phyloP scores from a whole-genome alignment of 2,888 invertebrate species.

The Drosophila gaucha region DNA sequence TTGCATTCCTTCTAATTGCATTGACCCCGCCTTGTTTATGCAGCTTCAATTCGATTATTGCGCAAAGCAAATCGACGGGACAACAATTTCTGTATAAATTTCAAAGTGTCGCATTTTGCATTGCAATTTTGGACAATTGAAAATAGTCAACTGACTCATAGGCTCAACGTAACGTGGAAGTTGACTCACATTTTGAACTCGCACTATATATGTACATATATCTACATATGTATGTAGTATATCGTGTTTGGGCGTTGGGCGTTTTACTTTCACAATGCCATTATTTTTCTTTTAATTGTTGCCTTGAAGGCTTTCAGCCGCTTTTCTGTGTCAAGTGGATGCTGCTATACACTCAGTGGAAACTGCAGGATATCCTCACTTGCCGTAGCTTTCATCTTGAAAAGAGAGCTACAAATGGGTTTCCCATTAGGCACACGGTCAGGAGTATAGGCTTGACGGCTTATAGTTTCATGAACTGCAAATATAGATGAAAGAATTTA shows the following conservation, averaged over 20 bases:
- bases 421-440: conserved; percentile 46
- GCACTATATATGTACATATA: not conserved
- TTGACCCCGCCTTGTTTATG: conserved; percentile 44
- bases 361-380: conserved; percentile 54
- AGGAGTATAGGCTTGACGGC: not conserved
- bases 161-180: not conserved
- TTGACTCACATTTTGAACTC: conserved; percentile 21
- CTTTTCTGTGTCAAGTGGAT: conserved; percentile 56
- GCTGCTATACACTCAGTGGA: conserved; percentile 3
- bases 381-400: conserved; percentile 38
- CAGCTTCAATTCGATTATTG: conserved; percentile 18
- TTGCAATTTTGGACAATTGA: conserved; percentile 8
- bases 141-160: conserved; percentile 19
- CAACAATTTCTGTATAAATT: conserved; percentile 16
- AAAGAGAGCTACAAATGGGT: conserved; percentile 51
- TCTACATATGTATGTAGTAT: conserved; percentile 7
- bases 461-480: not conserved
- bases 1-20: conserved; percentile 30
- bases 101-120: conserved; percentile 15
- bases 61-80: conserved; percentile 5
- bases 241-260: not conserved
- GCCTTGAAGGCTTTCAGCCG: conserved; percentile 48
- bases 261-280: conserved; percentile 31
- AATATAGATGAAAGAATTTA: not conserved
- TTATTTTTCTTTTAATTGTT: conserved; percentile 15